These are phyloP conservation scores for Lithosia quadra DNA, from an alignment of 2,888 invertebrate genomes.

Conservation along the genomic window DNA sequence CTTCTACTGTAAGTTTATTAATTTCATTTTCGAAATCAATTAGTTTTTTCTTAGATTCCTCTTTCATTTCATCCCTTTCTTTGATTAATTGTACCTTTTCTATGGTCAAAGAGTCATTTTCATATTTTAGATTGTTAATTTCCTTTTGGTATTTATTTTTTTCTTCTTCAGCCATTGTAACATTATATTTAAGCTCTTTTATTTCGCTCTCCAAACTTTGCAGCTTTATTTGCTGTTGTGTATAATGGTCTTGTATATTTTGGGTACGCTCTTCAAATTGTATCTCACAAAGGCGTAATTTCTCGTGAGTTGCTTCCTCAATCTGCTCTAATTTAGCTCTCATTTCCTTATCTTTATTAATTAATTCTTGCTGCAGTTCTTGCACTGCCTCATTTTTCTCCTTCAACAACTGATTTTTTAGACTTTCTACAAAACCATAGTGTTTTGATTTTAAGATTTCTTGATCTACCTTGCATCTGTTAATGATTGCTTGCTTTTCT, in stretches of 20 bases:
- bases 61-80: slow-evolving; percentile 71
- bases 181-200: slow-evolving; percentile 69
- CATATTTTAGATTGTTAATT: slow-evolving; percentile 64
- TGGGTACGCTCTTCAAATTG: slow-evolving; percentile 80
- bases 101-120: slow-evolving; percentile 63
- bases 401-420: slow-evolving; percentile 70
- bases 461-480: slow-evolving; percentile 73
- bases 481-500: slow-evolving; percentile 75
- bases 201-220: slow-evolving; percentile 71
- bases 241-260: slow-evolving; percentile 73
- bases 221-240: slow-evolving; percentile 71
- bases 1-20: slow-evolving; percentile 76
- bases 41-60: slow-evolving; percentile 70
- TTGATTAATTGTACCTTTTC: slow-evolving; percentile 64
- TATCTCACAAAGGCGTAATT: slow-evolving; percentile 80
- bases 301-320: slow-evolving; percentile 79
- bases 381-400: slow-evolving; percentile 74
- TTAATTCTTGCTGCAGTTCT: slow-evolving; percentile 70
- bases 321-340: slow-evolving; percentile 82
- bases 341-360: slow-evolving; percentile 75
- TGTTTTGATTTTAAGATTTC: slow-evolving; percentile 74
- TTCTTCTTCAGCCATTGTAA: slow-evolving; percentile 68
- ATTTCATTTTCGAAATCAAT: slow-evolving; percentile 79
- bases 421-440: slow-evolving; percentile 66
- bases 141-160: slow-evolving; percentile 67